These are phyloP conservation scores for Conus ventricosus DNA, from an alignment of 1,140 invertebrate genomes.

Conservation along the genomic window DNA sequence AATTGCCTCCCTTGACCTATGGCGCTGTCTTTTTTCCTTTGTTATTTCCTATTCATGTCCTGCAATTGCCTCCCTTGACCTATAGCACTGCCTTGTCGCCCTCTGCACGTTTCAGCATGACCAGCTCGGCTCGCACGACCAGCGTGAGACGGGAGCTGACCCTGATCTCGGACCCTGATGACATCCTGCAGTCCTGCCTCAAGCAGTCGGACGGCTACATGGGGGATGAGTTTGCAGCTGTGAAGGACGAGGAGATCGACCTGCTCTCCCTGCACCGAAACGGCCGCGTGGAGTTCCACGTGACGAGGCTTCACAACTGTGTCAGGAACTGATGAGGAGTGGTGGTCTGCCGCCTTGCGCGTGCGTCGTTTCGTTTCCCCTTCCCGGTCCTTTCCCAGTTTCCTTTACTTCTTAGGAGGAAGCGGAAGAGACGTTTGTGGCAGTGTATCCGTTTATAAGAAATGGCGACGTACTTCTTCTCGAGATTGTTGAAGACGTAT, in stretches of 20 bases:
- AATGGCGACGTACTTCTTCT: neutral
- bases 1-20: no score
- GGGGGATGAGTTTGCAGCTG: neutral
- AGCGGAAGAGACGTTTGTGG: neutral
- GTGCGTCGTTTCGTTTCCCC: neutral
- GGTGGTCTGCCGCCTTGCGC: neutral
- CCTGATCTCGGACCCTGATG: constrained; percentile 3
- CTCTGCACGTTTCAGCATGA: neutral
- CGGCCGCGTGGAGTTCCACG: constrained; percentile 34
- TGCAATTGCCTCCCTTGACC: no score
- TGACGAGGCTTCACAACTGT: constrained; percentile 17
- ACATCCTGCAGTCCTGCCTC: neutral
- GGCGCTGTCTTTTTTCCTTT: neutral
- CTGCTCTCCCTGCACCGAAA: constrained; percentile 21
- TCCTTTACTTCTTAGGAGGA: no score
- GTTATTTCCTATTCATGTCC: neutral
- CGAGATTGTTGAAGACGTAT: neutral
- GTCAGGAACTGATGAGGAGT: neutral
- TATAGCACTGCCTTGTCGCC: no score
- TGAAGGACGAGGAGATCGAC: constrained; percentile 20
- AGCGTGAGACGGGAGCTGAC: constrained; percentile 1
- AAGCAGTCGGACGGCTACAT: constrained; percentile 23
- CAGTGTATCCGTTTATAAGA: neutral
- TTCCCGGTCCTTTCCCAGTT: neutral
- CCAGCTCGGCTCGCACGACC: neutral